Evolutionary conservation across 2,113 vertebrate species (phyloP).

Genomic region (Nansenia antarctica): DNA sequence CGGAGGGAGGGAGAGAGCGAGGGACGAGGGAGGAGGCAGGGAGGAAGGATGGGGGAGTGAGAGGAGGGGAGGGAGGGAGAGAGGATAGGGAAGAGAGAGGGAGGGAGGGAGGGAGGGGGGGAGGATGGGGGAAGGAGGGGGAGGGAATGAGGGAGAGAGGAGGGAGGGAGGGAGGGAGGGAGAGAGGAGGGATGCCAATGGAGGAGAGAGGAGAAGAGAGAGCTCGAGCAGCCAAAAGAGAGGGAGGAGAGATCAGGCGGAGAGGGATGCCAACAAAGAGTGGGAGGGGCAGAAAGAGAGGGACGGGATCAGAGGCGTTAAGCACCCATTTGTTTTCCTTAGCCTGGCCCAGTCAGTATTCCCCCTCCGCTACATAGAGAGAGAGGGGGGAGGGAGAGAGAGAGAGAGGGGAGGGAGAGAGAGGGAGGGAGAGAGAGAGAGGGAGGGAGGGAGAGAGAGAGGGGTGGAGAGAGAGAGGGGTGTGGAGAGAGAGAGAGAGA

Average conservation of each 20-base stretch:
- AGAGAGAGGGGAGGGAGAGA: constrained; percentile 43
- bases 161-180: constrained; percentile 9
- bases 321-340: too few species aligned
- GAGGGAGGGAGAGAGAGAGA: not conserved
- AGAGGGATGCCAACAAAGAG: too few species aligned
- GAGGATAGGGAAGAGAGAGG: not conserved
- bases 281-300: constrained; percentile 2
- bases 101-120: not conserved
- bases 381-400: constrained; percentile 12
- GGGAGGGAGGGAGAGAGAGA: constrained; percentile 8
- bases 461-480: not conserved
- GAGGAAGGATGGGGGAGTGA: not conserved
- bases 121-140: too few species aligned
- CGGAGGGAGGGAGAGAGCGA: not conserved
- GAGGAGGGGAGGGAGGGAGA: not conserved
- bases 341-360: too few species aligned
- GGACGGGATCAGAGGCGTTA: too few species aligned
- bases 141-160: constrained; percentile 22
- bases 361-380: constrained; percentile 31
- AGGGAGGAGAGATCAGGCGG: constrained; percentile 13
- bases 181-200: too few species aligned
- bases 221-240: not conserved
- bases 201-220: constrained; percentile 14
- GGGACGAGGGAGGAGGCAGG: not conserved
- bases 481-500: constrained; percentile 7